Conservation (phyloP, 1,140 invertebrate genomes). For the Carposina sasakii region DNA sequence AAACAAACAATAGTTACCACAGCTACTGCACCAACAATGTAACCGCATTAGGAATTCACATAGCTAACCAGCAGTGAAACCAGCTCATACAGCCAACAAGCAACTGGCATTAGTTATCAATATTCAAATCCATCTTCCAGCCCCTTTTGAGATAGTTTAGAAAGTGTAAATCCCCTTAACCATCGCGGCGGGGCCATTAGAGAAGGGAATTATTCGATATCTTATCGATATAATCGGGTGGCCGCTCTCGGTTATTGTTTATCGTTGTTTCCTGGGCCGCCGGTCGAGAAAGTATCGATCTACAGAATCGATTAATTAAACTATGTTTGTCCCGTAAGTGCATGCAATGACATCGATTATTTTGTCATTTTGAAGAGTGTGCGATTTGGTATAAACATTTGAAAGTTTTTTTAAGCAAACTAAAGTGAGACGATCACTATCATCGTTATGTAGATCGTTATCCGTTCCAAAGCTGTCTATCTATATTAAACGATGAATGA, state of each 20-base stretch:
- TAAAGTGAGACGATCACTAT: too few relatives aligned
- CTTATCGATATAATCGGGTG: constrained; percentile 64
- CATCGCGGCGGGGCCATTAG: constrained; percentile 59
- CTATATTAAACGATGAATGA: too few relatives aligned
- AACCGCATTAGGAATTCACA: too few relatives aligned
- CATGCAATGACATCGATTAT: constrained; percentile 46
- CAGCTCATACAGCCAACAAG: constrained; percentile 9
- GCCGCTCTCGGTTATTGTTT: constrained; percentile 57
- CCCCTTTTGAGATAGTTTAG: constrained; percentile 58
- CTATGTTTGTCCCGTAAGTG: constrained; percentile 49
- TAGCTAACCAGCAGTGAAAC: neutral
- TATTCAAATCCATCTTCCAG: constrained; percentile 57
- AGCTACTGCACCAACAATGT: too few relatives aligned
- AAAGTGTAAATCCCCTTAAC: constrained; percentile 66
- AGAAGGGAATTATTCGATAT: constrained; percentile 51
- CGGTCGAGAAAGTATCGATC: constrained; percentile 60
- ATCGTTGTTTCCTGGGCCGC: constrained; percentile 46
- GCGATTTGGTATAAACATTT: too few relatives aligned
- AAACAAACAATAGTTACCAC: too few relatives aligned
- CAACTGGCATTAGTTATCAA: constrained; percentile 39
- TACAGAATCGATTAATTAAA: constrained; percentile 58
- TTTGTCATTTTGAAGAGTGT: too few relatives aligned
- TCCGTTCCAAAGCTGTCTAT: too few relatives aligned
- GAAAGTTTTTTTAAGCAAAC: too few relatives aligned
- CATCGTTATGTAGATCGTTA: too few relatives aligned